Base-by-base conservation (phyloP, 2,888 invertebrate genomes). In the Zelleria hepariella region DNA sequence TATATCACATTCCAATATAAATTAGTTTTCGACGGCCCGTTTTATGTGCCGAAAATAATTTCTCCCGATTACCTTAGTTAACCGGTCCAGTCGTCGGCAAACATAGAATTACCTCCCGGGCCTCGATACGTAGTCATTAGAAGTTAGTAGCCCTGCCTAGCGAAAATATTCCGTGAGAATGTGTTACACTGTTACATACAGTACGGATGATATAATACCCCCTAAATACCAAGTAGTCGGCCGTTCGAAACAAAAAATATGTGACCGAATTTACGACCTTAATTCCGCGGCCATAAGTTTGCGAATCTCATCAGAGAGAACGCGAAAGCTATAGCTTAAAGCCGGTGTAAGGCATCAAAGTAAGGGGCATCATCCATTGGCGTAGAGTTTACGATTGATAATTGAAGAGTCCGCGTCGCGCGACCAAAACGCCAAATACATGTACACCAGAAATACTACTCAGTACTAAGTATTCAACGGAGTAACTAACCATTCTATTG, bases 1-100 rank as follows among this genome's bases (percentile, higher is more conserved):
- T 86, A 85, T 81, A 86, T 86, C 86, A 86, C 87, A 88, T 88
- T 87, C 87, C 87, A 78, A 82, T 86, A 84, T 83, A 86, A 87
- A 88, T 88, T 87, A 83, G 84, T 86, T 88, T 86, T 80, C 71
- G 78, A 71, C 73, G 71, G 74, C 70, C 70, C 72, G 76, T 76
- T 78, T 79, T 62, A 75, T 78, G 77, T 79, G 83, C 82, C 83
- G 82, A 84, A 68, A 82, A 84, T 82, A 77, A 77, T 70, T 52
- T 59, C 74, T 74, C 58, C 68, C 67, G 58, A 58, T 59, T 42
- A 59, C 58, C 67, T 67, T 32, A 27, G 57, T 54, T 23, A 32
- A 56, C 55, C 55, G 55, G 55, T 56, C 10, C 32, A 32, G 27
- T 32, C 10, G 42, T 57, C 18, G 24, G 51, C 51, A 51, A 51